Evolutionary conservation across 2,113 vertebrate species (phyloP), one percentile per base, ranked within the genome.

Genomic region (Anthoscopus minutus): DNA sequence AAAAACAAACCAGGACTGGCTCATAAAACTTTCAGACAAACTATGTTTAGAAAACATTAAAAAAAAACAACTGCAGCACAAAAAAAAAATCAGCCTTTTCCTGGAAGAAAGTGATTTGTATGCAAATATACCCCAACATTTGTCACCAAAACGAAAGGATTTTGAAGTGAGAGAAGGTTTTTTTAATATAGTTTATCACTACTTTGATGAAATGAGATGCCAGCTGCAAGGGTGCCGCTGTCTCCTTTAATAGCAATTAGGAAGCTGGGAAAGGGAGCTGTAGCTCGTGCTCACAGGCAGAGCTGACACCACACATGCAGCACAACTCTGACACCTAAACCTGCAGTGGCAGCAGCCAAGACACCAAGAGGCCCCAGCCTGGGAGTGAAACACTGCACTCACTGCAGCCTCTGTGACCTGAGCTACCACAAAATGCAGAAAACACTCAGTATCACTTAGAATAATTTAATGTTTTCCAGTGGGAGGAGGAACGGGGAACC

Each of bases 101-200:
- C 80, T 91, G 57, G 65, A 96, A 97, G 72, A 92, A 88, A 94
- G 89, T 84, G 84, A 97, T 96, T 97, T 97, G 91, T 89, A 97
- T 97, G 95, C 86, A 97, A 98, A 98, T 96, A 93, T 28, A 66
- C 31, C 67, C 80, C 73, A 95, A 82, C 71, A 77, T 94, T 96
- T 97, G 93, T 92, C 90, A 95, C 44, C 82, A 95, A 97, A 94
- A 78, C 31, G 11, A 94, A 86, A 94, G 73, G 92, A 92, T 88
- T 91, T 97, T 77, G 64, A 96, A 96, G 93, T 27, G 28, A 56
- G 84, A 88, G 84, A 62, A 91, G 66, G 44, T 67, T 81, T 81
- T 96, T 94, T 79, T 31, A 95, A 96, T 89, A 76, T 90, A 88
- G 72, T 94, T 95, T 96, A 95, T 89, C 94, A 85, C 53, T 72